Percentiles rank a stretch among this genome's conserved stretches.
phyloP scores from a whole-genome alignment of 2,113 vertebrate genomes.

The Oxyruncus cristatus region DNA sequence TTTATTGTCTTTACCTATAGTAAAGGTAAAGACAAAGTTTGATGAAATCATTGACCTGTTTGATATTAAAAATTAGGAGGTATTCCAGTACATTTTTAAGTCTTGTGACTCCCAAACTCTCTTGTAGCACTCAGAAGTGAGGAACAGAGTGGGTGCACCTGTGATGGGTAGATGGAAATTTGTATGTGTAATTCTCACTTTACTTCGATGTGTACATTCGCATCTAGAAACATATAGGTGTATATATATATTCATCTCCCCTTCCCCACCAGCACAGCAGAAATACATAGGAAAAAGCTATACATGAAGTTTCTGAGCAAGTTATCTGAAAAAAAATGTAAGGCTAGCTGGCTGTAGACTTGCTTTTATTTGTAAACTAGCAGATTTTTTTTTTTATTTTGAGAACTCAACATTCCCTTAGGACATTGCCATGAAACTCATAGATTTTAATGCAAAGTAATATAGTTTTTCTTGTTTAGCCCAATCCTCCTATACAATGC shows the following conservation, averaged over 20 bases:
- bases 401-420: neutral
- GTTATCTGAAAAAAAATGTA: neutral
- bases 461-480: neutral
- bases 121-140: neutral
- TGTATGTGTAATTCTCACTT: neutral
- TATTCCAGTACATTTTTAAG: neutral
- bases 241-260: neutral
- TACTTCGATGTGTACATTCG: fast-evolving
- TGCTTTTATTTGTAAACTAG: neutral
- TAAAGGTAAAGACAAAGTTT: neutral
- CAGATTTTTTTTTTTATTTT: neutral
- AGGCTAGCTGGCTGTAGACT: neutral
- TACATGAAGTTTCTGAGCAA: neutral
- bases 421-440: neutral
- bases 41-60: neutral
- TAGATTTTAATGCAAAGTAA: neutral
- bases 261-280: neutral
- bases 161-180: neutral
- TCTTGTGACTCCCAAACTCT: neutral
- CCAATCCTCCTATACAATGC: neutral
- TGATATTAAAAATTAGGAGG: neutral
- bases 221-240: neutral
- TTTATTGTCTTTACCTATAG: too few relatives aligned
- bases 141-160: neutral
- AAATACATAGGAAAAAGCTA: neutral